Conservation (phyloP, 2,888 invertebrate species). For the Mythimna impura region DNA sequence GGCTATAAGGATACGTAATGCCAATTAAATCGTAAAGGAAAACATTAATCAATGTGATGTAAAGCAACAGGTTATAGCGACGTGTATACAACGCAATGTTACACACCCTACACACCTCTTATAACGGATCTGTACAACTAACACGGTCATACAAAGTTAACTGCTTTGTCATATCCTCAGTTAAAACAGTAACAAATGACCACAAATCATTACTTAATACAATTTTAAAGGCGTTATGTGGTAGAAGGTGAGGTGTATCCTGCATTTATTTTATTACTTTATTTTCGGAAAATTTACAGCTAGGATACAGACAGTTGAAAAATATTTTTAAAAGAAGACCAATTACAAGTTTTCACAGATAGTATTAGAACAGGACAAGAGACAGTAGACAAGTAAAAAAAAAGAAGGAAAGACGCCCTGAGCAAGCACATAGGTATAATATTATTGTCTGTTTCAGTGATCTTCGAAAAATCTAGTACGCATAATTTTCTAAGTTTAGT, state of each 20-base stretch:
- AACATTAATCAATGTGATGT: constrained; percentile 68
- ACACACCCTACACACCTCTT: constrained; percentile 32
- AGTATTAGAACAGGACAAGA: too few species aligned
- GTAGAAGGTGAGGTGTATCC: neutral
- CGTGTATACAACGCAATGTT: constrained; percentile 14
- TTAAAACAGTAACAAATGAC: constrained; percentile 1
- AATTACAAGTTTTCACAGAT: too few species aligned
- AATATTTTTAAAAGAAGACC: too few species aligned
- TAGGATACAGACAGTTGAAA: too few species aligned
- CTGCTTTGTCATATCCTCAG: constrained; percentile 19
- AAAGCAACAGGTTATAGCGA: constrained; percentile 52
- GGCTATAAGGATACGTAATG: constrained; percentile 66
- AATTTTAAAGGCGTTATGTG: neutral
- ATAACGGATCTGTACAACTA: constrained; percentile 27
- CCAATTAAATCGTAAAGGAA: constrained; percentile 70
- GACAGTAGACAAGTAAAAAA: too few species aligned
- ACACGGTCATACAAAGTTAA: constrained; percentile 30
- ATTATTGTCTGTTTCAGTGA: too few species aligned
- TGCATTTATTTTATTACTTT: neutral
- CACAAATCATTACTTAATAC: neutral
- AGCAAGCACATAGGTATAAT: too few species aligned
- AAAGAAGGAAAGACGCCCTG: too few species aligned
- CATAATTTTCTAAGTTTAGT: too few species aligned
- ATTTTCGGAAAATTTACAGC: too few species aligned
- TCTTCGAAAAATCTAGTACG: too few species aligned